These are phyloP conservation scores for Schizopygopsis malacanthus DNA, from an alignment of 2,797 vertebrate species.

Conservation along the genomic window DNA sequence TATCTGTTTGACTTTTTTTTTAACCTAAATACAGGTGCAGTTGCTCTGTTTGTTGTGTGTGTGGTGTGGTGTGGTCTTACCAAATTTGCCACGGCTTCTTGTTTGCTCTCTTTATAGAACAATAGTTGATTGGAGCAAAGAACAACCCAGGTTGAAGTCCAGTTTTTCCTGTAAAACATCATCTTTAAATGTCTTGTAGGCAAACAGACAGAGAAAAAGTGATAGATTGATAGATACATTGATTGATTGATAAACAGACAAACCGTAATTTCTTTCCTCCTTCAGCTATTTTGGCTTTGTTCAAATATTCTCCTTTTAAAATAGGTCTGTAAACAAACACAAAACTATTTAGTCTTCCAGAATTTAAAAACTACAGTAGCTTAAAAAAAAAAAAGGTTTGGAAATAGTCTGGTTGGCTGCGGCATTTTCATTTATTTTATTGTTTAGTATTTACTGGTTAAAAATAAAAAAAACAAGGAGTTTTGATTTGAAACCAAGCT, in stretches of 20 bases:
- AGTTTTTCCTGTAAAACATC: slow-evolving; percentile 86
- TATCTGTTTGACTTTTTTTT: background rate
- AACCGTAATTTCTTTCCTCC: slow-evolving; percentile 93
- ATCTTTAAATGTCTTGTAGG: background rate
- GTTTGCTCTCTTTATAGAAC: slow-evolving; percentile 92
- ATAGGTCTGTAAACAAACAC: slow-evolving; percentile 73
- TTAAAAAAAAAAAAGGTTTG: background rate
- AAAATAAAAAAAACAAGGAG: background rate
- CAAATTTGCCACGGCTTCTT: slow-evolving; percentile 77
- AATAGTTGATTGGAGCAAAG: slow-evolving; percentile 84
- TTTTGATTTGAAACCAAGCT: slow-evolving; percentile 1
- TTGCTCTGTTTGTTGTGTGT: background rate
- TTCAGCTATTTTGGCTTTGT: slow-evolving; percentile 92
- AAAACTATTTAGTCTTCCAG: background rate
- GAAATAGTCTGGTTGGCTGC: background rate
- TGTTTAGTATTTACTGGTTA: background rate
- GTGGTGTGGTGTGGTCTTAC: slow-evolving; percentile 71
- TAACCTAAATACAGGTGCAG: background rate
- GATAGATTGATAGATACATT: background rate
- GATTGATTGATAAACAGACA: background rate
- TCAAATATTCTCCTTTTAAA: slow-evolving; percentile 88
- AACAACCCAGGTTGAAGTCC: slow-evolving; percentile 86
- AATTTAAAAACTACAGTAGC: background rate
- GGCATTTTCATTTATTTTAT: background rate
- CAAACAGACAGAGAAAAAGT: background rate